Evolutionary conservation across 2,888 invertebrate genomes (phyloP), one percentile per base, ranked within the genome.

Genomic region (Nymphalis polychloros): DNA sequence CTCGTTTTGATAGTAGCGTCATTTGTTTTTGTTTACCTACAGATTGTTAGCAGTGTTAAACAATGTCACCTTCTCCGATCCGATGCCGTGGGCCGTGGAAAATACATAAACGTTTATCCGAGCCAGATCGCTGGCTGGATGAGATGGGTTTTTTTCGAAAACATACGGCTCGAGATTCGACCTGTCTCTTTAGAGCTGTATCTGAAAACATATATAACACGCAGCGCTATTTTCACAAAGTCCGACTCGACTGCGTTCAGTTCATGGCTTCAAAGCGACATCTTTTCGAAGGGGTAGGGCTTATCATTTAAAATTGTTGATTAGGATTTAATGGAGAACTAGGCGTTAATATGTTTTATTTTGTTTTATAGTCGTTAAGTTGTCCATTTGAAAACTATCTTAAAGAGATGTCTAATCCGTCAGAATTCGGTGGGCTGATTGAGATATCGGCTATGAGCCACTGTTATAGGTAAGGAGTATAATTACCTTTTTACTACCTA

Each of bases 131-230:
- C 78, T 97, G 96, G 95, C 88, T 98, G 77, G 96, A 96, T 78
- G 94, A 94, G 74, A 94, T 96, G 84, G 96, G 96, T 52, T 95
- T 95, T 81, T 97, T 96, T 85, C 94, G 98, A 77, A 98, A 98
- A 93, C 96, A 97, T 80, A 96, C 96, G 20, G 97, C 98, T 64
- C 95, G 96, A 80, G 98, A 98, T 92, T 96, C 97, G 63, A 97
- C 97, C 70, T 97, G 97, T 82, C 92, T 98, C 60, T 98, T 98
- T 88, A 94, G 98, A 77, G 97, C 96, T 16, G 95, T 97, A 63
- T 96, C 98, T 49, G 98, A 98, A 88, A 97, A 97, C 89, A 94
- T 96, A 76, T 94, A 90, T 78, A 94, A 93, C 66, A 94, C 93
- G 31, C 94, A 98, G 89, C 89, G 95, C 74, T 95, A 95, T 85